Percentiles rank a stretch among this genome's conserved stretches.
Conservation (phyloP, 2,797 vertebrate species). For the Microhierax caerulescens region DNA sequence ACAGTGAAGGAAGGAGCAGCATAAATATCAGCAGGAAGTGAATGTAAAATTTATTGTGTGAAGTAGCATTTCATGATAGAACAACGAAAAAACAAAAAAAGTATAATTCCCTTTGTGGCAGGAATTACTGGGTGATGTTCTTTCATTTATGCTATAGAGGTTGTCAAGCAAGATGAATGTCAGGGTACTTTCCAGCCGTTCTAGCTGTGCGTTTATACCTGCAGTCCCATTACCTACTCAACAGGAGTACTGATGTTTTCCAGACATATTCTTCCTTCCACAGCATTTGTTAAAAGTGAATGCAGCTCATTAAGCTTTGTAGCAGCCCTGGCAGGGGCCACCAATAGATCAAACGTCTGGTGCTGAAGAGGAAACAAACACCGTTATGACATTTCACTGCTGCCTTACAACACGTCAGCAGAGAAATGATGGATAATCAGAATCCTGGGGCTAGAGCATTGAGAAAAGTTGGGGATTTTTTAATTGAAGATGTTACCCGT, state of each 20-base stretch:
- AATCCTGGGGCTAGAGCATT: not conserved
- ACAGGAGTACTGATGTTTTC: not conserved
- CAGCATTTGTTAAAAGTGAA: not conserved
- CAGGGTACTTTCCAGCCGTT: not conserved
- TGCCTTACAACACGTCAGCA: not conserved
- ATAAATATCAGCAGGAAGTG: not conserved
- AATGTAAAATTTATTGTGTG: not conserved
- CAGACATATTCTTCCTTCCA: not conserved
- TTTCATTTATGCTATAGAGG: not conserved
- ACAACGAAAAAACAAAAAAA: not conserved
- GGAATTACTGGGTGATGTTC: not conserved
- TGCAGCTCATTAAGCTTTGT: not conserved
- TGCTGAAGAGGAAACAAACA: not conserved
- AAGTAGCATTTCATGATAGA: not conserved
- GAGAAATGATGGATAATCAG: not conserved
- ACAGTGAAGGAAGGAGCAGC: not conserved
- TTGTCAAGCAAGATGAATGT: not conserved
- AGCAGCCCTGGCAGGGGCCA: not conserved
- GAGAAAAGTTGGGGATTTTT: not conserved
- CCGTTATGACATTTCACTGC: not conserved
- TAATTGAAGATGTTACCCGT: accelerated
- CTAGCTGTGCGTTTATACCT: not conserved
- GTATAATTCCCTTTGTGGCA: not conserved
- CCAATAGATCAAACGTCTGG: not conserved
- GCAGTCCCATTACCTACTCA: not conserved